Base-by-base conservation (phyloP, 2,113 vertebrate species). In the Ivindomyrus marchei region DNA sequence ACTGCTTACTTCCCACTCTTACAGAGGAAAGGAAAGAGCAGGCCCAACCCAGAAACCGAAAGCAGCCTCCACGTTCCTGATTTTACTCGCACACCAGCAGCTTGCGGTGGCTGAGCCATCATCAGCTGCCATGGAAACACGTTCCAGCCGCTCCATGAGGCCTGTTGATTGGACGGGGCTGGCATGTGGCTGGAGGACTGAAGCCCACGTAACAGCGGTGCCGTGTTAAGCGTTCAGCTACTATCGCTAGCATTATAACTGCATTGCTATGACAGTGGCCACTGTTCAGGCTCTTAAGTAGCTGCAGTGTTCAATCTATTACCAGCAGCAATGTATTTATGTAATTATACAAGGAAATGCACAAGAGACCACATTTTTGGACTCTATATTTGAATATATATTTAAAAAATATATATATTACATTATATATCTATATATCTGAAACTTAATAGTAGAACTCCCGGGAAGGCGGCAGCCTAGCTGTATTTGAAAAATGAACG, bases 91-190 rank as follows among this genome's bases (percentile, higher is more conserved):
- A 31, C 45, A 8, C 11, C 88, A 89, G 53, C 56, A n/a, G 53
- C 39, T 49, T 88, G 87, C 4, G 11, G 42, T 45, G n/a, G 58
- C 88, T 46, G 58, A 4, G 56, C 3, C 80, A 45, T 62, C 87
- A 5, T 42, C 42, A 24, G 88, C 62, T n/a, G 58, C 58, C 66
- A 88, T 88, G 88, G 88, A n/a, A 88, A 88, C 88, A 47, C 19
- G 36, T 88, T 3, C 10, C 42, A 46, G 39, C 21, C 24, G 58
- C 62, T 46, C 27, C 19, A 70, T 17, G 42, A 6, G 56, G 87
- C 53, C 31, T n/a, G 42, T 8, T 4, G 56, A 88, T 58, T 45
- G 31, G 52, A 88, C 21, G 27, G 58, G 15, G 58, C 62, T 27
- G 56, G 45, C 27, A n/a, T 19, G 45, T 21, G 39, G 42, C 42